Evolutionary conservation across 2,113 vertebrate genomes (phyloP).

Genomic region (Perca schrenkii): DNA sequence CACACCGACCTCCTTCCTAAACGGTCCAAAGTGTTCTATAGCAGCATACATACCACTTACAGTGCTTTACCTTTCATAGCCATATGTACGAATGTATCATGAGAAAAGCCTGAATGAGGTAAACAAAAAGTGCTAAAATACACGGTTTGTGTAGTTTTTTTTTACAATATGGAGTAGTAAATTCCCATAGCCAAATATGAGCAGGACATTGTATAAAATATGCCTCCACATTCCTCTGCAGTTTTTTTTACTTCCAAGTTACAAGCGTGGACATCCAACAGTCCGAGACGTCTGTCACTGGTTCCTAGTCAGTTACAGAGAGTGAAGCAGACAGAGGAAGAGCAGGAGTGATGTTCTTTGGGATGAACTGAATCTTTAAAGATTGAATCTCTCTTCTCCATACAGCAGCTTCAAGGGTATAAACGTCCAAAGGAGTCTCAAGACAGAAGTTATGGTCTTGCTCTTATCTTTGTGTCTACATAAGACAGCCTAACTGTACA

Average conservation of each 20-base stretch:
- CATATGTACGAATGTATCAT: no score
- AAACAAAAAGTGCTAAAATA: background rate
- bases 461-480: constrained; percentile 34
- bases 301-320: background rate
- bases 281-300: background rate
- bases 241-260: background rate
- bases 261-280: background rate
- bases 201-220: background rate
- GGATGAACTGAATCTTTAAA: background rate
- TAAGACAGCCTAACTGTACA: constrained; percentile 16
- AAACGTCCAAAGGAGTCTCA: no score
- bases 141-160: background rate
- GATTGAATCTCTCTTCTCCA: background rate
- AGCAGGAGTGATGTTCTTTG: background rate
- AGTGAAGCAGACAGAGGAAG: background rate
- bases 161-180: background rate
- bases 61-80: no score
- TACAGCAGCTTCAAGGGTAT: background rate
- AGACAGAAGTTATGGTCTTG: constrained; percentile 18
- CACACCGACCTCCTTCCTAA: no score
- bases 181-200: background rate
- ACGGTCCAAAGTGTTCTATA: no score
- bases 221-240: background rate
- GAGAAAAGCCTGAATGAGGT: background rate
- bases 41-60: no score